A percentile compares a stretch with the other conserved stretches of the same genome.
phyloP scores from a whole-genome alignment of 2,888 invertebrate genomes.

The Epinotia demarniana region DNA sequence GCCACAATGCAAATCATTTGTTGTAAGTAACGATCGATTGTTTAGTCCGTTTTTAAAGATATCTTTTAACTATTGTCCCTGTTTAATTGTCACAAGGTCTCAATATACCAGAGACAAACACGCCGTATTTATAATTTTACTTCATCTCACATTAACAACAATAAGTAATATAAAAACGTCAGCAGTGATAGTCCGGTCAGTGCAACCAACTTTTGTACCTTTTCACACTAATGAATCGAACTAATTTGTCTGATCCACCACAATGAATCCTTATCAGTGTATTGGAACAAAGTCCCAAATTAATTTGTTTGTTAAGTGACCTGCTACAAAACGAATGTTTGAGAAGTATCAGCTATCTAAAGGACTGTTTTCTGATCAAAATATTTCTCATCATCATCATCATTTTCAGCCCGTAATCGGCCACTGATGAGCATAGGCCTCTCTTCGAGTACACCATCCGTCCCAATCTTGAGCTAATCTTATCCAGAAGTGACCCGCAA shows the following conservation, averaged over 20 bases:
- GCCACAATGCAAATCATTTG: no score
- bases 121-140: neutral
- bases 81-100: slow-evolving; percentile 9
- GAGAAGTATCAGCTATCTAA: no score
- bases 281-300: neutral
- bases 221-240: neutral
- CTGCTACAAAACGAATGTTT: slow-evolving; percentile 6
- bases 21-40: no score
- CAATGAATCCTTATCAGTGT: neutral
- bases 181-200: neutral
- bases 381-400: no score
- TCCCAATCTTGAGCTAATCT: no score
- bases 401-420: no score
- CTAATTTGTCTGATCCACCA: neutral
- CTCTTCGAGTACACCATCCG: no score
- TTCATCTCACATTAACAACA: neutral
- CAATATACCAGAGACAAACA: neutral
- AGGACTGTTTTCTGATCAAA: no score
- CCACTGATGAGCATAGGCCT: no score
- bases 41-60: no score
- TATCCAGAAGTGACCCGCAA: no score
- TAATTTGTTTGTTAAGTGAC: slow-evolving; percentile 6
- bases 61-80: no score
- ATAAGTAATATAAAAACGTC: neutral
- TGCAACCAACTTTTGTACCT: neutral